Conservation (phyloP, 2,113 vertebrate genomes). For the Amia ocellicauda region DNA sequence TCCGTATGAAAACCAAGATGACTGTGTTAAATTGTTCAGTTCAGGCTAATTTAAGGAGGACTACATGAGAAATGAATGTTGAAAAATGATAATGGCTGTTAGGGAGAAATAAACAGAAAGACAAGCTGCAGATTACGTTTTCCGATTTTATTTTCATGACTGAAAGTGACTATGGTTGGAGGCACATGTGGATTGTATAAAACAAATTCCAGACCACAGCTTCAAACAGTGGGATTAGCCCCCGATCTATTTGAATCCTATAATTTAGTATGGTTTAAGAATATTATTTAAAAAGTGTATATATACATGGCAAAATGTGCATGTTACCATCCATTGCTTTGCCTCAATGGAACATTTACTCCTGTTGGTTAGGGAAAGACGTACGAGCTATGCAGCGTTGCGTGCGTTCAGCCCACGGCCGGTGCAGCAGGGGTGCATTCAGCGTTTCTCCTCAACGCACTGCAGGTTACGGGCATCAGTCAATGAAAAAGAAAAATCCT, state of each 20-base stretch:
- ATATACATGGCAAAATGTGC: conserved; percentile 20
- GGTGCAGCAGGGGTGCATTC: conserved; percentile 28
- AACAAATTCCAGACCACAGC: conserved; percentile 51
- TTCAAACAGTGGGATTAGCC: conserved; percentile 28
- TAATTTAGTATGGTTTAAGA: conserved; percentile 40
- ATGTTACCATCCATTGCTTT: background rate
- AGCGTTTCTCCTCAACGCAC: conserved; percentile 28
- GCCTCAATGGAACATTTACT: conserved; percentile 31
- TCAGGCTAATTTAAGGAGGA: too few species aligned
- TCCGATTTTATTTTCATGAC: conserved; percentile 63
- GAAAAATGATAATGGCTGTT: too few species aligned
- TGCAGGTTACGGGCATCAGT: conserved; percentile 32
- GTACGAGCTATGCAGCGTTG: conserved; percentile 28
- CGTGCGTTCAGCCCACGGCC: conserved; percentile 8
- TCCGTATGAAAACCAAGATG: too few species aligned
- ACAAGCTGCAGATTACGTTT: too few species aligned
- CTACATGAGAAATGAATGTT: too few species aligned
- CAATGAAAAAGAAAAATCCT: conserved; percentile 21
- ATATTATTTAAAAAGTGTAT: conserved; percentile 27
- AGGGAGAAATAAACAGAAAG: conserved; percentile 23
- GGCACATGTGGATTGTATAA: conserved; percentile 58
- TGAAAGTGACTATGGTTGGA: conserved; percentile 61
- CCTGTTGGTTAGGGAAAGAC: conserved; percentile 28
- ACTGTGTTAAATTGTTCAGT: too few species aligned
- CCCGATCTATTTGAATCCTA: conserved; percentile 32